Base-by-base conservation (phyloP, 2,888 invertebrate genomes). In the Exephanes ischioxanthus region DNA sequence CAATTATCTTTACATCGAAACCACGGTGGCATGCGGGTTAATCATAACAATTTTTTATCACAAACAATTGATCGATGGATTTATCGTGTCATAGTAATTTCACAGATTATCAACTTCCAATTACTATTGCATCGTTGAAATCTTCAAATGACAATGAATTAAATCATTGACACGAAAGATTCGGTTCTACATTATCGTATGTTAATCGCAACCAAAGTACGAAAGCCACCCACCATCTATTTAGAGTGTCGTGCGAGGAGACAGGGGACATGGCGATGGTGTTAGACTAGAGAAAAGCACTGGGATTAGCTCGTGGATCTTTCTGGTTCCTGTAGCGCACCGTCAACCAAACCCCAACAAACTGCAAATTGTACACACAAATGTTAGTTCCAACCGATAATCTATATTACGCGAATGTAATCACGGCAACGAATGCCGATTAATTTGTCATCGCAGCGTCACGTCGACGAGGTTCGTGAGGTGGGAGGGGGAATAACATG, bases 281-380 rank as follows among this genome's bases (percentile, higher is more conserved):
- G 90, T 93, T 93, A 95, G 95, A 96, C 97, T 98, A 99, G 94
- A 99, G 97, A 95, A 99, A 99, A 95, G 98, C 99, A 95, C 98
- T 98, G 93, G 99, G 98, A 95, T 98, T 98, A 95, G 98, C 98
- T 91, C 98, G 96, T 92, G 99, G 99, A 95, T 99, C 98, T 97
- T 99, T 99, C 96, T 98, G 98, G 95, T 99, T 99, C 95, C 99
- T 97, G 96, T 98, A 99, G 93, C 99, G 97, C 94, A 99, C 97
- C 92, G 99, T 98, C 96, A 99, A 96, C 97, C 98, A 97, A 89
- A 98, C 98, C 95, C 99, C 99, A 95, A 99, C 96, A 95, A 99
- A 98, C 99, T 99, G 97, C 89, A 96, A 95, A 88, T 87, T 80
- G 87, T 86, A 89, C 33, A 84, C 75, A 79, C 73, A 75, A 26